A percentile compares a stretch with the other conserved stretches of the same genome.
phyloP scores from a whole-genome alignment of 2,113 vertebrate species.

The Piaya cayana region DNA sequence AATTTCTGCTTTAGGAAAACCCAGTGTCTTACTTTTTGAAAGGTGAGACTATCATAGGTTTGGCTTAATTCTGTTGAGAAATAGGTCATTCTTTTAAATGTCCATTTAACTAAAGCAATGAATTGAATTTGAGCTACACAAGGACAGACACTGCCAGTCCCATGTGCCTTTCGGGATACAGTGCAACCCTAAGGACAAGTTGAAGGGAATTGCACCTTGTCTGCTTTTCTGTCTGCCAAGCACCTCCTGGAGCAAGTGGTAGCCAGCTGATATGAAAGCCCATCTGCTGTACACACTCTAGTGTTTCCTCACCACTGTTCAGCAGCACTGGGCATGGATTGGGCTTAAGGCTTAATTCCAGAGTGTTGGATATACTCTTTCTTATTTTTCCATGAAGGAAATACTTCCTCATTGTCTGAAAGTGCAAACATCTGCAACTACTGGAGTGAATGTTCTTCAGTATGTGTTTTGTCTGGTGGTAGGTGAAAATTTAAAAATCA shows the following conservation, averaged over 20 bases:
- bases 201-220: neutral
- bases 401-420: neutral
- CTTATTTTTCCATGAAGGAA: neutral
- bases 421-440: neutral
- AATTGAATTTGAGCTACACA: neutral
- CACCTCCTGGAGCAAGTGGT: fast-evolving
- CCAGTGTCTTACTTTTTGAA: neutral
- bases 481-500: neutral
- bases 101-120: neutral
- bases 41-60: neutral
- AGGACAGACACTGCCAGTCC: neutral
- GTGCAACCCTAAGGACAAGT: neutral
- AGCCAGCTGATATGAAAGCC: neutral
- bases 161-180: neutral
- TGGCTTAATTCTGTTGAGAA: neutral
- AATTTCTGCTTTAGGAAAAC: neutral
- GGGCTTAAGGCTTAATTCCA: neutral
- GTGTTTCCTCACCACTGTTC: neutral
- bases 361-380: neutral
- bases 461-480: neutral
- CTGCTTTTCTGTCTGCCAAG: neutral
- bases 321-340: neutral
- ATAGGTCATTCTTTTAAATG: neutral
- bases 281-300: neutral
- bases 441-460: neutral